Conservation (phyloP, 2,797 vertebrate species). For the Triplophysa yarkandensis region DNA sequence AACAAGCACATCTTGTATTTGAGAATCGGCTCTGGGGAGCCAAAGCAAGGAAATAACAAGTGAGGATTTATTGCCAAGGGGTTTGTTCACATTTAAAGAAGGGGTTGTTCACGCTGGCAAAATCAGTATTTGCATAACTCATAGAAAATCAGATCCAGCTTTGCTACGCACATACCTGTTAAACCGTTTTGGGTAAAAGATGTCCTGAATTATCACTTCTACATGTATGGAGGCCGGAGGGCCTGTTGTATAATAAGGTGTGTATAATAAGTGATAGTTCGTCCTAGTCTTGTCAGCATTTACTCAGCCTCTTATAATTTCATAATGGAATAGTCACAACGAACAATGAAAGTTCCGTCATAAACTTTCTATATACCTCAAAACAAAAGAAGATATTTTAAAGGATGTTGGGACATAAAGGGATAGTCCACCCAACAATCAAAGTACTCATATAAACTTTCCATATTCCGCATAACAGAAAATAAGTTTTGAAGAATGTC, state of each 20-base stretch:
- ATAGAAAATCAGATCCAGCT: constrained; percentile 57
- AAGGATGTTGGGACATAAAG: no score
- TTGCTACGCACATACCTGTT: constrained; percentile 56
- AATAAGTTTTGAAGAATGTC: no score
- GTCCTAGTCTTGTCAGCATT: no score
- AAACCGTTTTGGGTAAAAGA: constrained; percentile 47
- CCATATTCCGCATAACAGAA: no score
- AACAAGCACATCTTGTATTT: constrained; percentile 65
- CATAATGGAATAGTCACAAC: no score
- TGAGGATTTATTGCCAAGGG: constrained; percentile 61
- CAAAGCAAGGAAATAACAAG: constrained; percentile 62
- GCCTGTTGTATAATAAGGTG: background rate
- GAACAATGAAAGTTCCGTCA: no score
- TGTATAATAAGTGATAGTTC: no score
- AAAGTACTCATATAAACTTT: no score
- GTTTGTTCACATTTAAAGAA: constrained; percentile 59
- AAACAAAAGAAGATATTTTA: no score
- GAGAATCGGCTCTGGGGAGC: constrained; percentile 55
- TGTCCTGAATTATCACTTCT: background rate
- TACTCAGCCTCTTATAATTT: no score
- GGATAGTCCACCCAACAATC: no score
- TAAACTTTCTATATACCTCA: no score
- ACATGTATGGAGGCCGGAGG: background rate
- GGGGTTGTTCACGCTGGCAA: constrained; percentile 35
- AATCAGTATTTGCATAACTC: constrained; percentile 59